Evolutionary conservation across 2,888 invertebrate species (phyloP), one percentile per base, ranked within the genome.

Genomic region (Acrobasis repandana): DNA sequence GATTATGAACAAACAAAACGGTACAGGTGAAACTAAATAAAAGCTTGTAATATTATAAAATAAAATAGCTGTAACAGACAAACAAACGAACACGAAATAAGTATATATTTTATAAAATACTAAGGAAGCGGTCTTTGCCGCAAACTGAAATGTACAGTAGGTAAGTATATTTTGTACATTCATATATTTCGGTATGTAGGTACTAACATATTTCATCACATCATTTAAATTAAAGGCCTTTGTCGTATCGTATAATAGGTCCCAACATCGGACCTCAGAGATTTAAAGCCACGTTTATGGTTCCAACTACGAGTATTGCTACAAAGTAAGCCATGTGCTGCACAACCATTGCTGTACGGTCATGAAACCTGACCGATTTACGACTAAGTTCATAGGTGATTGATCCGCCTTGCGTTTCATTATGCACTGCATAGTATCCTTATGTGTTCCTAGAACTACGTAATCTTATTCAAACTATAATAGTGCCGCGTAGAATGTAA

Each of bases 351-450:
- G 43, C 56, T 46, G 34, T 34, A 69, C 71, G 73, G 72, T 75
- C 69, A 67, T 71, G 71, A 72, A 71, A 75, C 75, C 74, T 81
- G 83, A 78, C 76, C 79, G 79, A 80, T 85, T 82, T 76, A 85
- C 79, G 67, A 73, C 66, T 67, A 66, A 66, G 80, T 80, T 82
- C 80, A 83, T 76, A 82, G 81, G 80, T 79, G 82, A 83, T 83
- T 76, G 85, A 83, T 85, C 77, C 67, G 66, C 48, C 64, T 60
- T 61, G 65, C 63, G 56, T 74, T 72, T 73, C 67, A 72, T 75
- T 67, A 74, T 65, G 69, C 60, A 63, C 68, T 67, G 43, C 43
- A 43, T 43, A 43, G 43, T 28, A 28, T 50, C 28, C 28, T 28
- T 50, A 14, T 50, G 50, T 28, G 50, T 54, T 54, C 54, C 38